Conservation (phyloP, 2,888 invertebrate species). For the Erebia palarica region DNA sequence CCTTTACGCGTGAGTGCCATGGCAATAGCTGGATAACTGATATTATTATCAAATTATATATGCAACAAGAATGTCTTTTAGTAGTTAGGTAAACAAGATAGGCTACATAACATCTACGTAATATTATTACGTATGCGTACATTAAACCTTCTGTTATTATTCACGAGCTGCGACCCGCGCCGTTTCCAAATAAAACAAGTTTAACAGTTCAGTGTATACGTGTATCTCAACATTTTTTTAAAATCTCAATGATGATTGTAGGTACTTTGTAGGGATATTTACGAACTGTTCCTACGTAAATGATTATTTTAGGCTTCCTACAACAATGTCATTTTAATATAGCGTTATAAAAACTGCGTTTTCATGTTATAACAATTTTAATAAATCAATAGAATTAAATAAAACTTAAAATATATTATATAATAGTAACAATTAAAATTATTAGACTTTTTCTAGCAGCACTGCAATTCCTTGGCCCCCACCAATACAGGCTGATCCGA, state of each 20-base stretch:
- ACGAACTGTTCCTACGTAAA: neutral
- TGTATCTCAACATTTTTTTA: slow-evolving; percentile 2
- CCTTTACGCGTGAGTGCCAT: slow-evolving; percentile 43
- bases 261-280: neutral
- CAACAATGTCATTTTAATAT: neutral
- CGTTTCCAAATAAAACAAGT: neutral
- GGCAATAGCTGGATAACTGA: slow-evolving; percentile 27
- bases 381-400: neutral
- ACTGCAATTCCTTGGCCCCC: slow-evolving; percentile 99
- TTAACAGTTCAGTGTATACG: neutral
- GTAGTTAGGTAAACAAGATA: neutral
- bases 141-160: neutral
- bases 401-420: slow-evolving; percentile 1
- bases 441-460: slow-evolving; percentile 89
- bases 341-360: neutral
- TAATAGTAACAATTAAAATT: slow-evolving; percentile 15
- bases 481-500: slow-evolving; percentile 99
- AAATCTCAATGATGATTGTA: slow-evolving; percentile 1
- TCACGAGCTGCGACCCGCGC: too few species aligned
- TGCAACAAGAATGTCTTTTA: slow-evolving; percentile 8
- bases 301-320: too few species aligned
- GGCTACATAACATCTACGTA: neutral
- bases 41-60: slow-evolving; percentile 24
- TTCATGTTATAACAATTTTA: neutral
- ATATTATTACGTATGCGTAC: neutral